Percentiles rank a stretch among this genome's conserved stretches.
Conservation (phyloP, 2,888 invertebrate genomes). For the Metellina segmentata region DNA sequence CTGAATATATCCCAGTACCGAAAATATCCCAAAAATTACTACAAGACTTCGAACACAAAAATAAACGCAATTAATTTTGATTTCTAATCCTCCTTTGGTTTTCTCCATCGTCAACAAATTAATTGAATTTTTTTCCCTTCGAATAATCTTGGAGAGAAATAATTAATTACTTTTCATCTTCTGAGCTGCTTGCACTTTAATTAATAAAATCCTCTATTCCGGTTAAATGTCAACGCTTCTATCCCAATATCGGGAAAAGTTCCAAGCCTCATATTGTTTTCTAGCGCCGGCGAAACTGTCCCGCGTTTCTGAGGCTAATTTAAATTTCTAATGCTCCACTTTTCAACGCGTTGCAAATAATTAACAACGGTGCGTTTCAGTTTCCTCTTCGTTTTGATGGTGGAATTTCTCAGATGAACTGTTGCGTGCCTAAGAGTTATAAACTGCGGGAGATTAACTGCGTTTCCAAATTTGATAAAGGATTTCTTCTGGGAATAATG, state of each 20-base stretch:
- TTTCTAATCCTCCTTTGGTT: not conserved
- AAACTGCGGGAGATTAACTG: constrained; percentile 25
- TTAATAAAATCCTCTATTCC: not conserved
- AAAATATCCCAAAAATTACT: too few relatives aligned
- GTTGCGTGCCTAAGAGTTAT: constrained; percentile 13
- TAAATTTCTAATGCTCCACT: constrained; percentile 40
- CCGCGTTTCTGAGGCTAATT: not conserved
- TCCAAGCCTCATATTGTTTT: not conserved
- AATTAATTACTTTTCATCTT: constrained; percentile 14
- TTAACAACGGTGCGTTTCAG: not conserved
- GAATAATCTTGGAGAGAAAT: not conserved
- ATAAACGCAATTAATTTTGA: not conserved
- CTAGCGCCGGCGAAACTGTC: not conserved
- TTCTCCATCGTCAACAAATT: not conserved
- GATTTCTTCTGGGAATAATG: too few relatives aligned
- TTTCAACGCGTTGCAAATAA: constrained; percentile 7
- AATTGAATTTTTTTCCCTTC: not conserved
- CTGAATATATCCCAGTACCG: too few relatives aligned
- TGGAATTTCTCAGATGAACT: not conserved
- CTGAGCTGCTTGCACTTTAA: constrained; percentile 5
- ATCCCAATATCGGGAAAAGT: constrained; percentile 14
- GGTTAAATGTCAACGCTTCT: not conserved
- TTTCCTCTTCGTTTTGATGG: not conserved
- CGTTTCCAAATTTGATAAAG: not conserved
- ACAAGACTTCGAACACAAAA: not conserved